Evolutionary conservation across 1,140 invertebrate genomes (phyloP), one percentile per base, ranked within the genome.

Genomic region (Diabrotica undecimpunctata): DNA sequence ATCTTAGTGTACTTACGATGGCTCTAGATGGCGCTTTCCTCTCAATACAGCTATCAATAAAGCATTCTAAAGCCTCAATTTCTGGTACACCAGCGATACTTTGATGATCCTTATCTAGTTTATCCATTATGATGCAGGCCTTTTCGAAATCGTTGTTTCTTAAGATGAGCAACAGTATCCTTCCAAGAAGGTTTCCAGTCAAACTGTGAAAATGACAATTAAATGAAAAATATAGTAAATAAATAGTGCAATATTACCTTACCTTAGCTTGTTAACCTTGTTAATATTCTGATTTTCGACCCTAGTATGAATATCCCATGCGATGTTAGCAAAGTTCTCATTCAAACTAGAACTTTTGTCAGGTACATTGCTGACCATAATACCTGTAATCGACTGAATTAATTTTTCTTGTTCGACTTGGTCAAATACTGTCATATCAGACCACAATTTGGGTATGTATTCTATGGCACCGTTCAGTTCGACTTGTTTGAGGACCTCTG

Each of bases 401-500:
- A 88, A 72, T 59, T 79, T 82, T 63, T 85, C 82, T 53, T 86
- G 80, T 62, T 80, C 77, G 0, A 80, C 81, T 52, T 83, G 83
- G 60, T 88, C 86, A 75, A 91, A 92, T 35, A 86, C 80, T 0
- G 89, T 79, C 69, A 93, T 85, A 73, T 94, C 90, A 0, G 90
- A 89, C 89, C 90, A 95, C 7, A 93, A 76, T 72, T 84, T 83
- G 1, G 91, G 88, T 57, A 95, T 77, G 37, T 89, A 82, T 53
- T 88, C 81, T 9, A 83, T 80, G 0, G 84, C 81, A 5, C 84
- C 83, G 74, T 85, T 83, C 7, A 86, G 66, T 70, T 88, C 84
- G 46, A 72, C 65, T 72, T n/a, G 84, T 77, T 67, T 85, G 76
- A 62, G 93, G 73, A 88, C 83, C 81, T 91, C 86, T 72, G 82